Base-by-base conservation (phyloP, 2,888 invertebrate species). In the Pasiphila rectangulata region DNA sequence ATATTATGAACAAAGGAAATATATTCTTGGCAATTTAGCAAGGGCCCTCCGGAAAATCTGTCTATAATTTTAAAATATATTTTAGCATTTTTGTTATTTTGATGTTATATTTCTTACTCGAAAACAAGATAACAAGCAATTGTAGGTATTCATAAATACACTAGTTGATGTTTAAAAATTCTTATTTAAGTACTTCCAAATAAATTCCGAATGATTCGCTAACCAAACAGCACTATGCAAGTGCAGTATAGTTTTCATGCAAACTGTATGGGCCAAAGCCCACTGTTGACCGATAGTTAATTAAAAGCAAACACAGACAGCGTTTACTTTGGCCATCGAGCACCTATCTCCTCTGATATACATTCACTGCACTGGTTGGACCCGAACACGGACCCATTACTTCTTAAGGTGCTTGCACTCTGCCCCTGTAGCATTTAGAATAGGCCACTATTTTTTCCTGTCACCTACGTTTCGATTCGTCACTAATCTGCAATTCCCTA, bases 251-350 rank as follows among this genome's bases (percentile, higher is more conserved):
- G 73, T 71, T 79, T 77, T 79, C 75, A 83, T 83, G 80, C 84
- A 85, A 81, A 83, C 74, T 82, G 75, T 80, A 82, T 78, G 75
- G 70, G 59, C 63, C 63, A 67, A 65, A 75, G 69, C 74, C 68
- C 70, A 64, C 62, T 81, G 82, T 85, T 82, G 79, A 79, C 81
- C 70, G 74, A 72, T 69, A 77, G 79, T 81, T 87, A 85, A 87
- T 87, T 83, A 83, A 86, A 87, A 78, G 75, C 78, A 85, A 85
- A 87, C 84, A 83, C 57, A 61, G 60, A 52, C 66, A 63, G 67
- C 69, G 79, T 81, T 80, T 80, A 76, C 80, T 67, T 72, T 75
- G 73, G 72, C 72, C 69, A 72, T 68, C 70, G 69, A 62, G 52
- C 56, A 63, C 65, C 65, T 68, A 58, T 56, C 52, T 57, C 46